These are phyloP conservation scores for Battus philenor DNA, from an alignment of 1,140 invertebrate genomes.

Conservation along the genomic window DNA sequence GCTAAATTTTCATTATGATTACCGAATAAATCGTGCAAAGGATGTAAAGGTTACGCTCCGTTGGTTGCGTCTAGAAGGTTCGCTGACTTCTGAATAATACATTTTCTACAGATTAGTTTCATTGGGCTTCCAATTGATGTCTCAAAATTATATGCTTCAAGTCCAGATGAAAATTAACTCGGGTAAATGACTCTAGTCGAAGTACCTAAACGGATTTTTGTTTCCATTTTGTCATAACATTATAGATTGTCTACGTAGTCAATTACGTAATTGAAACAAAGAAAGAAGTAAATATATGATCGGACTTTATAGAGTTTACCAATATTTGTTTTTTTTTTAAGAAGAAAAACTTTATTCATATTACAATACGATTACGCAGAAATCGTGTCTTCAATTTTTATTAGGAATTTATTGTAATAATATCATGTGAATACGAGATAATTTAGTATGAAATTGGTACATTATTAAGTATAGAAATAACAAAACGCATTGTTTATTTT, in stretches of 20 bases:
- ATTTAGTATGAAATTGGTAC: neutral
- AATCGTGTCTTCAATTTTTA: too few species aligned
- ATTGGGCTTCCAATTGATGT: constrained; percentile 9
- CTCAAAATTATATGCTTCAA: constrained; percentile 9
- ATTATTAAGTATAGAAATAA: too few species aligned
- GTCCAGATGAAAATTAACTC: neutral
- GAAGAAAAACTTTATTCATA: too few species aligned
- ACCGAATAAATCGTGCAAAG: constrained; percentile 22
- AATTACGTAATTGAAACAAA: too few species aligned
- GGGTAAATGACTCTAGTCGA: neutral
- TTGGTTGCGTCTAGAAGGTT: constrained; percentile 23
- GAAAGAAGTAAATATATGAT: too few species aligned
- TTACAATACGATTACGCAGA: too few species aligned
- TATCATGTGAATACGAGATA: constrained; percentile 12
- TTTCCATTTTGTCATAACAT: too few species aligned
- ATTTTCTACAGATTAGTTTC: constrained; percentile 1
- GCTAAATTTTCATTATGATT: constrained; percentile 20
- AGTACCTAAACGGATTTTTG: too few species aligned
- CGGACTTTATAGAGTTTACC: too few species aligned
- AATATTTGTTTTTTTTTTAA: too few species aligned
- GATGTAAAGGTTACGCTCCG: constrained; percentile 29
- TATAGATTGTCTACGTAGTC: too few species aligned
- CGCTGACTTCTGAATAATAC: constrained; percentile 22
- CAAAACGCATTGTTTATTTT: too few species aligned
- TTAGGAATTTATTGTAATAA: neutral